Conservation (phyloP, 2,888 invertebrate species). For the Schrankia costaestrigalis region DNA sequence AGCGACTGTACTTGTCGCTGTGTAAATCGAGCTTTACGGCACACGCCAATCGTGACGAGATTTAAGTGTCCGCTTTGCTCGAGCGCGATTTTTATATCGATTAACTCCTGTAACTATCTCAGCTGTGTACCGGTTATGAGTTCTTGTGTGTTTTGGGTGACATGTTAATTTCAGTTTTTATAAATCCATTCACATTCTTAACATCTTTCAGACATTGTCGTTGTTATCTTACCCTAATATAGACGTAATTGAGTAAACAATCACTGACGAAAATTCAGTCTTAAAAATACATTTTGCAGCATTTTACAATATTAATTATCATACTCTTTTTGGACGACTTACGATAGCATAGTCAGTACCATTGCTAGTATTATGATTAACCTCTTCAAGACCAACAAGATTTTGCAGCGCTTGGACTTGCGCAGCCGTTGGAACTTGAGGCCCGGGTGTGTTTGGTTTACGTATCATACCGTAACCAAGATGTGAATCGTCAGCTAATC, state of each 20-base stretch:
- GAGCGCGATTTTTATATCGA: no score
- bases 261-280: conserved; percentile 57
- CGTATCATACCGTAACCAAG: conserved; percentile 89
- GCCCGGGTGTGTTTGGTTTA: conserved; percentile 81
- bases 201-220: conserved; percentile 1
- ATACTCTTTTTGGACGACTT: conserved; percentile 92
- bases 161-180: no score
- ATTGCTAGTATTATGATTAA: conserved; percentile 86
- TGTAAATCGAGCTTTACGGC: no score
- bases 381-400: conserved; percentile 69
- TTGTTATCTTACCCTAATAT: conserved; percentile 21
- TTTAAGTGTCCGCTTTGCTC: no score
- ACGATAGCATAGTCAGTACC: conserved; percentile 91
- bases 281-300: conserved; percentile 35
- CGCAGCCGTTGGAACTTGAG: conserved; percentile 75
- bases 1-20: no score
- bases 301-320: conserved; percentile 34
- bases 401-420: conserved; percentile 73
- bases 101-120: neutral
- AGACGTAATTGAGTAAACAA: conserved; percentile 40
- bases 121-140: no score
- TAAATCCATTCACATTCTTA: conserved; percentile 1
- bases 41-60: no score
- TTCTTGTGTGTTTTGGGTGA: no score
- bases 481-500: conserved; percentile 89